Evolutionary conservation across 2,113 vertebrate genomes (phyloP), one percentile per base, ranked within the genome.

Genomic region (Spea bombifrons): DNA sequence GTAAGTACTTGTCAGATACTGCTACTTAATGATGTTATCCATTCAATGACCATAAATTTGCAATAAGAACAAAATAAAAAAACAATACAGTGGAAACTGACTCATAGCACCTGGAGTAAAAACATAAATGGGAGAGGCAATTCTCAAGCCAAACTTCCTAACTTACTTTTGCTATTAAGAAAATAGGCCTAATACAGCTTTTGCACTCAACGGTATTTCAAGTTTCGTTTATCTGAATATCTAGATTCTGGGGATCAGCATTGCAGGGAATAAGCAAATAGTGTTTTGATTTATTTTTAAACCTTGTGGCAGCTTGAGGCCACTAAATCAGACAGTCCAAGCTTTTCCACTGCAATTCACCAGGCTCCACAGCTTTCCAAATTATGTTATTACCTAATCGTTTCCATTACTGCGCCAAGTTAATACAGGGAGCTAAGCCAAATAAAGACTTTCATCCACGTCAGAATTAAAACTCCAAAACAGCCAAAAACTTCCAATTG

Each of bases 331-430:
- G 67, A 30, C n/a, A 50, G 66, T 71, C 8, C 17, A 15, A 57
- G 30, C 52, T 30, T 53, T 57, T 44, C 30, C 44, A 43, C 53
- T 72, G 50, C 50, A 55, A 72, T 72, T 17, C 10, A 9, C 43
- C 45, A n/a, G 45, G 44, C 66, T 67, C 9, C 45, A 46, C 66
- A 30, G 45, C 44, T 43, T 30, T 57, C 17, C 70, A 72, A 72
- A 72, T 72, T 46, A 67, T 67, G 16, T 15, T 72, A 72, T 55
- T 44, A 72, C 17, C 57, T 55, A 72, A 72, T 72, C 70, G 45
- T 43, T 72, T 72, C 52, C 52, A 72, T 72, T 72, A 72, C 50
- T 71, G 48, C 50, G 43, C 30, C 15, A 43, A 57, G 52, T 52
- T 49, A 72, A 72, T 30, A 44, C 30, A 55, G 53, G 70, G 43